Percentiles rank a stretch among this genome's conserved stretches.
Evolutionary conservation across 2,113 vertebrate genomes (phyloP).

Genomic region (Psittacula cyanocephala): DNA sequence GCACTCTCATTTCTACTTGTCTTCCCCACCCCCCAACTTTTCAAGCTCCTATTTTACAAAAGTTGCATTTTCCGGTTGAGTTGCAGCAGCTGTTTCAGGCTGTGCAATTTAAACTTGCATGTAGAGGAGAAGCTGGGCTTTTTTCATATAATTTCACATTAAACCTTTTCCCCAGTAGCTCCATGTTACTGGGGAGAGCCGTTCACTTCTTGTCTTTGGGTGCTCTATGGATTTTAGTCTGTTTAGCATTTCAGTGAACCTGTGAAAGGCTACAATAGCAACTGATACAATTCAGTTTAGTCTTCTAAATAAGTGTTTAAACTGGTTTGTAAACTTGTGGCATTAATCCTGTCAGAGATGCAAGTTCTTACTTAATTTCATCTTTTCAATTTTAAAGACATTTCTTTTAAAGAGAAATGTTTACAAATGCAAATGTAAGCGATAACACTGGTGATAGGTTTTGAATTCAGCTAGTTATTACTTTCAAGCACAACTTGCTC

Average conservation of each 20-base stretch:
- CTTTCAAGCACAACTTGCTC: neutral
- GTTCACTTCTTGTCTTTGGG: constrained; percentile 29
- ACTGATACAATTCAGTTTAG: neutral
- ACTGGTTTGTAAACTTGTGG: constrained; percentile 11
- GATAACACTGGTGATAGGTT: neutral
- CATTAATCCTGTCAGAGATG: neutral
- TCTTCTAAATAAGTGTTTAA: constrained; percentile 8
- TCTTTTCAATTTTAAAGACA: neutral
- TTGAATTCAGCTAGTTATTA: neutral
- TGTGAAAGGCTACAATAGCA: neutral
- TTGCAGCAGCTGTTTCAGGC: constrained; percentile 48
- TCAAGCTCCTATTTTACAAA: constrained; percentile 36
- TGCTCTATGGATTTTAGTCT: constrained; percentile 10
- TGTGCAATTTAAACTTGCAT: constrained; percentile 55
- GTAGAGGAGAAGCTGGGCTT: constrained; percentile 38
- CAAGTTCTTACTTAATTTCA: neutral
- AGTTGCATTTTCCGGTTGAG: neutral
- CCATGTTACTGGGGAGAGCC: neutral
- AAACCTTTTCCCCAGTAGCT: constrained; percentile 31
- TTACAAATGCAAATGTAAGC: neutral
- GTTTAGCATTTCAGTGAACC: constrained; percentile 34
- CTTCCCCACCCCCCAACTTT: neutral
- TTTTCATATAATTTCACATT: constrained; percentile 47
- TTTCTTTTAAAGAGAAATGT: neutral
- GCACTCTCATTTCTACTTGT: neutral